A percentile compares a stretch with the other conserved stretches of the same genome.
These are phyloP conservation scores for Momotus momota DNA, from an alignment of 2,797 vertebrate genomes.

Conservation along the genomic window DNA sequence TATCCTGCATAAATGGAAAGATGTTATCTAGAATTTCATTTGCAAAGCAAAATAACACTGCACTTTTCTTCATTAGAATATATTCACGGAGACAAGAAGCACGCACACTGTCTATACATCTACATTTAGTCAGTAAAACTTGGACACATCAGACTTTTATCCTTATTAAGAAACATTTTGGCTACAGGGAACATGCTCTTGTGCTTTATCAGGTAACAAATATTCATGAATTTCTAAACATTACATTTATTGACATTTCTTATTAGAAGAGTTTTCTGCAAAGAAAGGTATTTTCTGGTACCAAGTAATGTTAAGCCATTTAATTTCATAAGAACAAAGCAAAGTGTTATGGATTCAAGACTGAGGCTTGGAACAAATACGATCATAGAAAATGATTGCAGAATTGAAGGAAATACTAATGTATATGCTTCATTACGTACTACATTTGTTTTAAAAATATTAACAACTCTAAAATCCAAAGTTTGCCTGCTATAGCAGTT, in stretches of 20 bases:
- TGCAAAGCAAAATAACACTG: background rate
- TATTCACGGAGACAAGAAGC: background rate
- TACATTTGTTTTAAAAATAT: background rate
- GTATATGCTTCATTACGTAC: background rate
- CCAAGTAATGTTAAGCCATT: background rate
- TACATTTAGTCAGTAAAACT: constrained; percentile 14
- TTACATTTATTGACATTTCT: background rate
- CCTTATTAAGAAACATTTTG: background rate
- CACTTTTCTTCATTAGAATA: constrained; percentile 20
- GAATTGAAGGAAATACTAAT: background rate
- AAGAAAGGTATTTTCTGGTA: background rate
- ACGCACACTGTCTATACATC: background rate
- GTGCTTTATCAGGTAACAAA: background rate
- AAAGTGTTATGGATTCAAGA: background rate
- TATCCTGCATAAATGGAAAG: background rate
- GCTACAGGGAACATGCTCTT: background rate
- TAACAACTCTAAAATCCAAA: background rate
- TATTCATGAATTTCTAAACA: background rate
- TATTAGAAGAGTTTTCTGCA: background rate
- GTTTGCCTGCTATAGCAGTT: background rate
- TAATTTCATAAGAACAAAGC: background rate
- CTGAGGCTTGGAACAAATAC: background rate
- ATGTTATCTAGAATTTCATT: constrained; percentile 10
- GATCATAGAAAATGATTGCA: background rate
- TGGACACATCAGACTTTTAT: background rate